phyloP scores from a whole-genome alignment of 2,113 vertebrate genomes.

The Erythrocercus mccallii region DNA sequence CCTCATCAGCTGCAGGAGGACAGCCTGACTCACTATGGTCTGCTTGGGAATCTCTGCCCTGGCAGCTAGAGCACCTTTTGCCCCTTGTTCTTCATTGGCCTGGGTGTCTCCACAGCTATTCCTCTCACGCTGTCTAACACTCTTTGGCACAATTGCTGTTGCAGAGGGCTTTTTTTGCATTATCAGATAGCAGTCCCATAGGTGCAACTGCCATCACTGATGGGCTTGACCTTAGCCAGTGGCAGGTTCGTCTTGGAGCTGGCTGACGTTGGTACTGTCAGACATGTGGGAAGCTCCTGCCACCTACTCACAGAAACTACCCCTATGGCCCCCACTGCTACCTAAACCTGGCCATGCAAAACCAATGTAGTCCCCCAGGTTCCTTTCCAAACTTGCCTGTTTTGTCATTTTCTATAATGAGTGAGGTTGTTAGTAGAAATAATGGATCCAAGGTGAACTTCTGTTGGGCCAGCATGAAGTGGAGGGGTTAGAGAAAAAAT shows the following conservation, averaged over 20 bases:
- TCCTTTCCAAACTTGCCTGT: neutral
- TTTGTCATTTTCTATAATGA: neutral
- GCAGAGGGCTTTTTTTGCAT: neutral
- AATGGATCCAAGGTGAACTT: neutral
- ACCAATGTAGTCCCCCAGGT: fast-evolving
- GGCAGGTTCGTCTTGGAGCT: fast-evolving
- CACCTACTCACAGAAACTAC: neutral
- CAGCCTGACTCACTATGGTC: neutral
- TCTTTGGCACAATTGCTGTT: neutral
- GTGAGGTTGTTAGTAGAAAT: neutral
- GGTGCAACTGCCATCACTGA: neutral
- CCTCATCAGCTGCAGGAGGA: fast-evolving
- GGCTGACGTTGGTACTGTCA: neutral
- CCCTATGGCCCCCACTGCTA: fast-evolving
- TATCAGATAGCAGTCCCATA: neutral
- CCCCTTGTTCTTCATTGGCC: neutral
- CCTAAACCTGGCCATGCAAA: neutral
- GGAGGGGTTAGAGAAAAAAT: neutral
- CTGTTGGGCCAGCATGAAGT: neutral
- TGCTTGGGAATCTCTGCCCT: neutral
- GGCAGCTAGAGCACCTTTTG: neutral
- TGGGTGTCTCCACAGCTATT: neutral
- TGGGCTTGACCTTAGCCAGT: neutral
- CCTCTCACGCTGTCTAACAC: neutral
- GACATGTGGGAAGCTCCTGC: neutral